Evolutionary conservation across 1,140 invertebrate species (phyloP).

Genomic region (Trinorchestia longiramus): DNA sequence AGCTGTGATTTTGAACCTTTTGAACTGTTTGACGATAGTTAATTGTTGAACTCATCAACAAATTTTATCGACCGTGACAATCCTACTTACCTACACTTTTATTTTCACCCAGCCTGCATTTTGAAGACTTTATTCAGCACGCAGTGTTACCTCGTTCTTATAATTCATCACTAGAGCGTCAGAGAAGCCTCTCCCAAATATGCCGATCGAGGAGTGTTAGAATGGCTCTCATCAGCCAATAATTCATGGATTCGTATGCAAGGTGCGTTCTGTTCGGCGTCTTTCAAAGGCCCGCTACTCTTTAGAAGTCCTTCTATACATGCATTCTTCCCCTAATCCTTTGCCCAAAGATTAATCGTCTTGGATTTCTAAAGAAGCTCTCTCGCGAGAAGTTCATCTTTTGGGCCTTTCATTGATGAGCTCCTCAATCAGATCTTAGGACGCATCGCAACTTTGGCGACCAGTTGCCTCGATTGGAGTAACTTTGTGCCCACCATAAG

Average conservation of each 20-base stretch:
- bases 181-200: neutral
- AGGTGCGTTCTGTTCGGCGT: neutral
- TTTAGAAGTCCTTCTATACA: conserved; percentile 33
- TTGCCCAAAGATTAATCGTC: conserved; percentile 46
- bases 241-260: conserved; percentile 4
- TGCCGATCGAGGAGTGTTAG: neutral
- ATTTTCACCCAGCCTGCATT: neutral
- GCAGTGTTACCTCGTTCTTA: neutral
- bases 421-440: conserved; percentile 43
- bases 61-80: neutral
- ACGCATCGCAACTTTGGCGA: conserved; percentile 36
- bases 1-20: no score
- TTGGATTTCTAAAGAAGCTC: conserved; percentile 47
- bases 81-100: neutral
- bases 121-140: no score
- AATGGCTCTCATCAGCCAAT: neutral
- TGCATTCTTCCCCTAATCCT: conserved; percentile 25
- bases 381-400: conserved; percentile 39
- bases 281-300: conserved; percentile 1
- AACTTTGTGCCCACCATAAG: conserved; percentile 10
- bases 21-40: no score
- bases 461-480: neutral
- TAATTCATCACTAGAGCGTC: neutral
- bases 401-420: conserved; percentile 51
- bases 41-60: neutral